phyloP scores from a whole-genome alignment of 2,797 vertebrate species.

The Strix occidentalis region DNA sequence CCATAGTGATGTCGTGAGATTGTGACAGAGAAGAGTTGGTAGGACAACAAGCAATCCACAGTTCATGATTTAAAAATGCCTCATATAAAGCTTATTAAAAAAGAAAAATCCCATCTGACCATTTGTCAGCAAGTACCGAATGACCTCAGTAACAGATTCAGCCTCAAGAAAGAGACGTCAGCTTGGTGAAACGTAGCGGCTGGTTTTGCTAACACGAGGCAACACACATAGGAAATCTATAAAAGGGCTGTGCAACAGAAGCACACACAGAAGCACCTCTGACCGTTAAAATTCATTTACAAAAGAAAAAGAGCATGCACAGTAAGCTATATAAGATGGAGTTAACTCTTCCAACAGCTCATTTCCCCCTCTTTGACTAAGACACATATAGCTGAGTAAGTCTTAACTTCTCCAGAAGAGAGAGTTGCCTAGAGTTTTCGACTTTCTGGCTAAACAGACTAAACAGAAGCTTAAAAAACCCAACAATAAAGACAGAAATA shows the following conservation, averaged over 20 bases:
- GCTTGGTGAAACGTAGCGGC: neutral
- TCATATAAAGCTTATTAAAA: neutral
- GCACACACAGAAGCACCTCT: fast-evolving
- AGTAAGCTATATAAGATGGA: fast-evolving
- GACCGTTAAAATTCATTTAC: neutral
- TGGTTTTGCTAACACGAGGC: neutral
- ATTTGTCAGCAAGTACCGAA: neutral
- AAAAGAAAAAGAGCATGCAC: neutral
- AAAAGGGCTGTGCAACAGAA: neutral
- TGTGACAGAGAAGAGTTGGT: neutral
- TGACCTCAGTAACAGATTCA: neutral
- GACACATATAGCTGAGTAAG: neutral
- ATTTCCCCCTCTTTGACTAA: neutral
- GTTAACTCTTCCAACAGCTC: neutral
- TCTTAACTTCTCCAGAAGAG: neutral
- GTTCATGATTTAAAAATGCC: neutral
- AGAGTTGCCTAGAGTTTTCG: neutral
- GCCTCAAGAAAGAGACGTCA: neutral
- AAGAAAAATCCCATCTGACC: neutral
- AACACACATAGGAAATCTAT: fast-evolving
- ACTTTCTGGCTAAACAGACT: neutral
- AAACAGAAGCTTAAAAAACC: neutral
- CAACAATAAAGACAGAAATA: neutral
- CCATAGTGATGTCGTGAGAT: fast-evolving
- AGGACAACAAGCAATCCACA: neutral